These are phyloP conservation scores for Lissocephala sabroskyi DNA, from an alignment of 2,888 invertebrate species.

Conservation along the genomic window DNA sequence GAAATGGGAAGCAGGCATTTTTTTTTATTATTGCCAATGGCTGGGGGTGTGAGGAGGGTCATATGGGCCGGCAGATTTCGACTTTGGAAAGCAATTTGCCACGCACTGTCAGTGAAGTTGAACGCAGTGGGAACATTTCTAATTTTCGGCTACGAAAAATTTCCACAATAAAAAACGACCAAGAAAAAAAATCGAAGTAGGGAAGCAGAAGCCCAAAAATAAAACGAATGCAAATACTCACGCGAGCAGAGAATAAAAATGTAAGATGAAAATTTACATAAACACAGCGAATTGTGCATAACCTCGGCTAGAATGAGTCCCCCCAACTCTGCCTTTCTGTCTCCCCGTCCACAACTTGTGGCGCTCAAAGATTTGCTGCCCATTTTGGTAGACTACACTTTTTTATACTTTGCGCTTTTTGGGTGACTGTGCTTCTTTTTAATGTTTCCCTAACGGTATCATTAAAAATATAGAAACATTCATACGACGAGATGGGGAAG, in stretches of 20 bases:
- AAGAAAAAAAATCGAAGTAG: conserved; percentile 11
- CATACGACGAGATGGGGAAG: not conserved
- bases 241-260: no score
- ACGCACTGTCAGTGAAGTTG: conserved; percentile 65
- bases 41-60: not conserved
- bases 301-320: no score
- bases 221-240: no score
- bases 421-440: not conserved
- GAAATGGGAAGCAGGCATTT: conserved; percentile 30
- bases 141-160: conserved; percentile 64
- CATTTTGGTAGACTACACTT: conserved; percentile 34
- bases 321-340: no score
- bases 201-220: conserved; percentile 6
- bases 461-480: conserved; percentile 6
- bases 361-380: no score
- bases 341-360: no score
- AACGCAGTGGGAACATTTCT: conserved; percentile 62
- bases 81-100: conserved; percentile 65
- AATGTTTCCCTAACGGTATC: conserved; percentile 5
- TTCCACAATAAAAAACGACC: conserved; percentile 46
- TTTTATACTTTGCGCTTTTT: conserved; percentile 20
- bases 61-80: conserved; percentile 42
- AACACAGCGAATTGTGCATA: conserved; percentile 11
- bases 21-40: conserved; percentile 39
- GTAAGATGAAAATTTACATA: conserved; percentile 44